These are phyloP conservation scores for Zaprionus ornatus DNA, from an alignment of 1,140 invertebrate genomes.

Conservation along the genomic window DNA sequence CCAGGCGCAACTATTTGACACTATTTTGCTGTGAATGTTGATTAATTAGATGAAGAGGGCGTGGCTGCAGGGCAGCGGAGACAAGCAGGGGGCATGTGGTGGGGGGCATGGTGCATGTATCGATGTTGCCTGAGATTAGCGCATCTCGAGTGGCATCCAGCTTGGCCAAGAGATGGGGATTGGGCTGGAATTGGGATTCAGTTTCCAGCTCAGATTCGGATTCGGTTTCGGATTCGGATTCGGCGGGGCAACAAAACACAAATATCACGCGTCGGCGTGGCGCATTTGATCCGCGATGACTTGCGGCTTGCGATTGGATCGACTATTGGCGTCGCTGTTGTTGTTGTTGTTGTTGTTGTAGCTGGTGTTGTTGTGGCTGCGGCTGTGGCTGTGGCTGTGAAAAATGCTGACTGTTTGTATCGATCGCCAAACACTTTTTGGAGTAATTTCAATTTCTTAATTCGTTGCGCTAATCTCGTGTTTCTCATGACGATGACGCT, in stretches of 20 bases:
- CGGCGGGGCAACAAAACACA: slow-evolving; percentile 35
- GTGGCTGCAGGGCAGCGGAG: background rate
- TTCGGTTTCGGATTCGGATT: background rate
- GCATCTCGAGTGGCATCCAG: slow-evolving; percentile 60
- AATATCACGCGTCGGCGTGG: slow-evolving; percentile 69
- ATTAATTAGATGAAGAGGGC: slow-evolving; percentile 72
- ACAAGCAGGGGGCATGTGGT: background rate
- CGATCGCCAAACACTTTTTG: slow-evolving; percentile 80
- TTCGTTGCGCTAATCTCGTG: slow-evolving; percentile 80
- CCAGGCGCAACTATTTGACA: slow-evolving; percentile 47
- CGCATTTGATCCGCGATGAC: slow-evolving; percentile 77
- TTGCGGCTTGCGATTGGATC: slow-evolving; percentile 30
- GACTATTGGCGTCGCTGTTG: slow-evolving; percentile 14
- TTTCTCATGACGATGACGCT: slow-evolving; percentile 68
- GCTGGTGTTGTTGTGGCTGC: background rate
- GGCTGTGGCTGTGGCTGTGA: slow-evolving; percentile 27
- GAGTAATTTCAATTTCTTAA: slow-evolving; percentile 83
- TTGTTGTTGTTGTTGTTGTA: slow-evolving; percentile 14
- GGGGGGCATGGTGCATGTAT: background rate
- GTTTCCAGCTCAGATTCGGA: background rate
- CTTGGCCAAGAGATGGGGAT: slow-evolving; percentile 3
- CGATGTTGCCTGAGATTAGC: slow-evolving; percentile 54
- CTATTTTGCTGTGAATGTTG: slow-evolving; percentile 65
- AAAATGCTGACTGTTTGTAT: slow-evolving; percentile 77
- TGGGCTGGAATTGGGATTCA: slow-evolving; percentile 1